Conservation (phyloP, 2,113 vertebrate species). For the Thermophis baileyi region DNA sequence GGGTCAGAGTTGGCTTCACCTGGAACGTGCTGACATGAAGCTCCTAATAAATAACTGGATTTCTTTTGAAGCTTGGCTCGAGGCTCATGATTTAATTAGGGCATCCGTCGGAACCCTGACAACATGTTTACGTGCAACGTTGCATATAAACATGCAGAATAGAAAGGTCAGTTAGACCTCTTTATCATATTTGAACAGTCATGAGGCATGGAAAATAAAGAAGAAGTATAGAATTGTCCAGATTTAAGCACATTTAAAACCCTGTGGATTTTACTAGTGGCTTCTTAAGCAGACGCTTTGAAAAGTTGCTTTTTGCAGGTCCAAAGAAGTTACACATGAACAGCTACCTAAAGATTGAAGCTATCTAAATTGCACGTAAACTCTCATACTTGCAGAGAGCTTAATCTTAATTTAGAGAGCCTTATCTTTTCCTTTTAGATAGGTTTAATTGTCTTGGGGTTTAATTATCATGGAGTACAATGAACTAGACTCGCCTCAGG, state of each 20-base stretch:
- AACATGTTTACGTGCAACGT: no score
- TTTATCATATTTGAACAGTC: not conserved
- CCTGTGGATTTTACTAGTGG: not conserved
- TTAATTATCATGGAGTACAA: not conserved
- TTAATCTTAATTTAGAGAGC: not conserved
- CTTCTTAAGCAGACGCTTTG: not conserved
- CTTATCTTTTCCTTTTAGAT: not conserved
- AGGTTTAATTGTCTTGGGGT: not conserved
- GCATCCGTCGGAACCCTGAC: no score
- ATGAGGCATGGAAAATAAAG: not conserved
- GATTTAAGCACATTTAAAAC: not conserved
- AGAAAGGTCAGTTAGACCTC: not conserved
- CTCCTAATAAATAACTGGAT: no score
- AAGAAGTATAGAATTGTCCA: not conserved
- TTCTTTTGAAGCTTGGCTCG: no score
- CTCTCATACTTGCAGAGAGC: not conserved
- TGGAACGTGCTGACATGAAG: no score
- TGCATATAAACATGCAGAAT: constrained; percentile 19
- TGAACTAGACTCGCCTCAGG: not conserved
- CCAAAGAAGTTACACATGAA: not conserved
- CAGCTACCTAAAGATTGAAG: not conserved
- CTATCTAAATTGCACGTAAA: not conserved
- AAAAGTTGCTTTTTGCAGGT: not conserved
- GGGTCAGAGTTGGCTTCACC: no score
- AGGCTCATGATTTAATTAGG: no score